These are phyloP conservation scores for Pao palembangensis DNA, from an alignment of 2,113 vertebrate species.

Conservation along the genomic window DNA sequence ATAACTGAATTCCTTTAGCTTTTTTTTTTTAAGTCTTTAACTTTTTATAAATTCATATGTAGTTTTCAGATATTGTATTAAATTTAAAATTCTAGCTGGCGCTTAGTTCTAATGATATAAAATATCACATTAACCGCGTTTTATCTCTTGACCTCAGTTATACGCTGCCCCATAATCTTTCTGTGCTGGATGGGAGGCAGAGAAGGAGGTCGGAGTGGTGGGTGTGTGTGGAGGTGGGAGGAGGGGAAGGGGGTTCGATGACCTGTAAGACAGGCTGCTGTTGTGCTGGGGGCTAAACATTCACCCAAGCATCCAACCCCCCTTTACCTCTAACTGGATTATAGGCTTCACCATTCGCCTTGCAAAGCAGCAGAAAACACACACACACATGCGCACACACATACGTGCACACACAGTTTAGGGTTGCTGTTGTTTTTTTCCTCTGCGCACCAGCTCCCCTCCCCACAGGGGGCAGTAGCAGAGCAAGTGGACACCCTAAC, in stretches of 20 bases:
- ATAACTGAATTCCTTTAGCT: no score
- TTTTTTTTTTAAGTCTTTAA: no score
- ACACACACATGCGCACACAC: constrained; percentile 1
- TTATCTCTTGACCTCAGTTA: constrained; percentile 58
- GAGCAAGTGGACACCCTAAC: background rate
- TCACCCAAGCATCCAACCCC: constrained; percentile 11
- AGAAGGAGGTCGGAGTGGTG: constrained; percentile 7
- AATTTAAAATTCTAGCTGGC: no score
- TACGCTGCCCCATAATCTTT: constrained; percentile 38
- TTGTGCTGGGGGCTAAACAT: constrained; percentile 54
- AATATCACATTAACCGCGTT: background rate
- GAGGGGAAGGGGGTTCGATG: constrained; percentile 45
- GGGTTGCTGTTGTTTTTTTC: constrained; percentile 25
- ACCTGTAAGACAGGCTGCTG: constrained; percentile 64
- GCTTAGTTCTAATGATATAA: no score
- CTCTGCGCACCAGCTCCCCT: constrained; percentile 2
- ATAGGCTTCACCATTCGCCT: constrained; percentile 39
- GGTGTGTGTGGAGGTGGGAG: constrained; percentile 3
- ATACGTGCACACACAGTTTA: constrained; percentile 6
- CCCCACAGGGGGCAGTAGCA: constrained; percentile 30
- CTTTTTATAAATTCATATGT: no score
- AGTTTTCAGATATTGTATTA: no score
- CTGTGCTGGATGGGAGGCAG: constrained; percentile 8
- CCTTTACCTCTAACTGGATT: constrained; percentile 51
- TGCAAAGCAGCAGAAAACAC: constrained; percentile 21